phyloP scores from a whole-genome alignment of 2,113 vertebrate species.

The Pontoporia blainvillei region DNA sequence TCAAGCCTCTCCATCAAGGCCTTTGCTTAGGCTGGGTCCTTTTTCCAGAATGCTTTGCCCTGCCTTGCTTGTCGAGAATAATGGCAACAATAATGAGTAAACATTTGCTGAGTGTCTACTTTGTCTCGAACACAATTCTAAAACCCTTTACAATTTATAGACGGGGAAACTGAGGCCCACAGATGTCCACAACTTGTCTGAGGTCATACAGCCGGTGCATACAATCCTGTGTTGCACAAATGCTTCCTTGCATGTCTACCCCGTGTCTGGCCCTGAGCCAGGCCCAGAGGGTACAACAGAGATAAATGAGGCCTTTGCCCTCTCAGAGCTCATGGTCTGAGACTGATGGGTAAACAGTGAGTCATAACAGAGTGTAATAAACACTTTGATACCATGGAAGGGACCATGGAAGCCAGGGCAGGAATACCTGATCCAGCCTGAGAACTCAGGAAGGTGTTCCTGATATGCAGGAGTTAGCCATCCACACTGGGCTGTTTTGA shows the following conservation, averaged over 20 bases:
- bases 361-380: neutral
- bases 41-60: neutral
- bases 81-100: neutral
- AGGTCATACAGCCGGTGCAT: neutral
- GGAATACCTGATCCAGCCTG: neutral
- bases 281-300: neutral
- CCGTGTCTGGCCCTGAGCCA: neutral
- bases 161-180: neutral
- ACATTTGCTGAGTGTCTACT: neutral
- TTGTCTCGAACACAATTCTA: neutral
- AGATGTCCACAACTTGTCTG: neutral
- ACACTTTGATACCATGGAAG: neutral
- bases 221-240: neutral
- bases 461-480: neutral
- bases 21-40: neutral
- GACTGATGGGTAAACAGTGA: neutral
- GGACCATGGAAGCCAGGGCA: neutral
- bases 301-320: neutral
- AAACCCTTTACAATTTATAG: neutral
- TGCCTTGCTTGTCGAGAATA: neutral
- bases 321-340: neutral
- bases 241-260: neutral
- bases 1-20: neutral
- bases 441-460: neutral
- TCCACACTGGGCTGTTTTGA: neutral